Percentiles rank a stretch among this genome's conserved stretches.
Evolutionary conservation across 1,140 invertebrate species (phyloP).

Genomic region (Sarcophaga peregrina): DNA sequence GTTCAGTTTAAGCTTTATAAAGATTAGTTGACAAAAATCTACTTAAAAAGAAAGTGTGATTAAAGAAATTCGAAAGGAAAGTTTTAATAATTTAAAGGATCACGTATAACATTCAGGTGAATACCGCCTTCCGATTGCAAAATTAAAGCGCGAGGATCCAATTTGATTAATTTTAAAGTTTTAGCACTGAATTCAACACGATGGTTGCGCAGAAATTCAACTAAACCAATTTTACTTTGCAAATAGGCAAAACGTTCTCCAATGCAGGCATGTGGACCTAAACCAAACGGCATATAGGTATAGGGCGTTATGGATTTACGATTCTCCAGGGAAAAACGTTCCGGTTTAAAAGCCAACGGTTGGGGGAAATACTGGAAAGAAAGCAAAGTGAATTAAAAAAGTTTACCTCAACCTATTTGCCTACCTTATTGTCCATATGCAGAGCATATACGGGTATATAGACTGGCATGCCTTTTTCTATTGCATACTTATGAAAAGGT

Average conservation of each 20-base stretch:
- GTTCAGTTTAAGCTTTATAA: background rate
- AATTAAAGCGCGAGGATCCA: slow-evolving; percentile 59
- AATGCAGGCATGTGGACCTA: slow-evolving; percentile 81
- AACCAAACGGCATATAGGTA: slow-evolving; percentile 82
- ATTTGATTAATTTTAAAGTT: slow-evolving; percentile 54
- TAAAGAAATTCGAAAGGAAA: background rate
- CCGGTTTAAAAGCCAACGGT: slow-evolving; percentile 75
- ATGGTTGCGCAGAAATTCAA: slow-evolving; percentile 60
- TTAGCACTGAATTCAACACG: slow-evolving; percentile 52
- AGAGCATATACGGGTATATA: slow-evolving; percentile 60
- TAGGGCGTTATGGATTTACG: slow-evolving; percentile 67
- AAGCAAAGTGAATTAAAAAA: slow-evolving; percentile 44
- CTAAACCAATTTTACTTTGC: slow-evolving; percentile 59
- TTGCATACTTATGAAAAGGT: slow-evolving; percentile 52
- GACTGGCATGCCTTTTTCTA: slow-evolving; percentile 59
- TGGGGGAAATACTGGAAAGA: slow-evolving; percentile 74
- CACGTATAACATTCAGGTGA: slow-evolving; percentile 55
- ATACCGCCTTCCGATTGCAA: slow-evolving; percentile 59
- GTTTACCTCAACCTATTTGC: background rate
- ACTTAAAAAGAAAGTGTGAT: background rate
- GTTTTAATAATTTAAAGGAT: slow-evolving; percentile 54
- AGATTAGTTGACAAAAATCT: background rate
- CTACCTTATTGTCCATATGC: slow-evolving; percentile 61
- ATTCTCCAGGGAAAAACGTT: slow-evolving; percentile 71
- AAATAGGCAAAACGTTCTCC: slow-evolving; percentile 68